Percentiles rank a stretch among this genome's conserved stretches.
These are phyloP conservation scores for Protonemura montana DNA, from an alignment of 2,888 invertebrate genomes.

Conservation along the genomic window DNA sequence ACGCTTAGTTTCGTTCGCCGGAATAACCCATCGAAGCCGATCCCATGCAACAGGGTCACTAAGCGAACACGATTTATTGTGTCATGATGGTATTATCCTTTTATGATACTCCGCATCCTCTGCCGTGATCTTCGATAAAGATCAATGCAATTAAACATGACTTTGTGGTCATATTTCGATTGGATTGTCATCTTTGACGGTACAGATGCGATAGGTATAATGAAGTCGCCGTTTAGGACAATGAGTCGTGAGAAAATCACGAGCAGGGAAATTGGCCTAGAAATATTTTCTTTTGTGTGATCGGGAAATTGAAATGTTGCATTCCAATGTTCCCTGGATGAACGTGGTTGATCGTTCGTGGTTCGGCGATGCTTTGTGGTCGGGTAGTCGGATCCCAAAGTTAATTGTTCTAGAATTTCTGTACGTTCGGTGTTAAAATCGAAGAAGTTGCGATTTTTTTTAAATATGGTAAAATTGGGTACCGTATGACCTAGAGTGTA, in stretches of 20 bases:
- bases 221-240: neutral
- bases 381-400: no score
- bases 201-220: neutral
- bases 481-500: no score
- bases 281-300: neutral
- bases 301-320: no score
- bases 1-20: neutral
- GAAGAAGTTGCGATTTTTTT: no score
- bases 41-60: neutral
- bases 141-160: neutral
- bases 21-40: neutral
- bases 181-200: neutral
- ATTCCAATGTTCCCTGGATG: no score
- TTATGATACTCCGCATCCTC: neutral
- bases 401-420: no score
- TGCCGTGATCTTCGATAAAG: neutral
- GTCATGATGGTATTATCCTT: neutral
- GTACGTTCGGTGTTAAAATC: no score
- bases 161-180: neutral
- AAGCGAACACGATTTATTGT: neutral
- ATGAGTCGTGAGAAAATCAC: neutral
- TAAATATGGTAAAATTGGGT: no score
- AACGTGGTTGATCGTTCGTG: no score
- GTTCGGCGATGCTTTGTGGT: no score
- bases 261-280: neutral